Base-by-base conservation (phyloP, 2,113 vertebrate species). In the Clupea harengus region DNA sequence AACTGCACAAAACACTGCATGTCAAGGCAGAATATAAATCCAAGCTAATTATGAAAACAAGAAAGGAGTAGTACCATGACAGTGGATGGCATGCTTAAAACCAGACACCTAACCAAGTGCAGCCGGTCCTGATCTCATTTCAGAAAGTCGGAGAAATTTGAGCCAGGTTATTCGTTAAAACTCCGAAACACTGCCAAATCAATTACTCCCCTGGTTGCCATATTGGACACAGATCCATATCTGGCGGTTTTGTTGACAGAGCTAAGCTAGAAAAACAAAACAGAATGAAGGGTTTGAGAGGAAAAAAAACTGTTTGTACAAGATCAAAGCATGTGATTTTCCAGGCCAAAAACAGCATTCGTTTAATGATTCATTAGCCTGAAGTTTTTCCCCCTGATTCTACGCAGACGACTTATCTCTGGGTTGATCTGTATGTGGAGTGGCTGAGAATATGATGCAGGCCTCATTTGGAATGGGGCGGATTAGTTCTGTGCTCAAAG, bases 311-410 rank as follows among this genome's bases (percentile, higher is more conserved):
- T 90, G 88, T 88, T 93, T 89, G 88, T 64, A 83, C 88, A 85
- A 88, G 92, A 94, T 94, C 92, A 92, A 89, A 91, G 91, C 78
- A 15, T 82, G 25, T 72, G 90, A 87, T 88, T 85, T 85, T 25
- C 85, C 83, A 54, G 82, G 85, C 91, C 91, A 91, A 93, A 91
- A 91, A 87, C 86, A 93, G 90, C 88, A 90, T 86, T 91, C 81
- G 78, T 91, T 85, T 92, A 87, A 81, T 86, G 90, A 91, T 81
- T 47, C 88, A 82, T 57, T 84, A 49, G 57, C 64, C 85, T 45
- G 54, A 15, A 78, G 44, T 89, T 85, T 87, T 72, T 49, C 47
- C 80, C 85, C 52, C 44, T 28, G 28, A 17, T 18, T 78, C 60
- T 49, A 60, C 20, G 52, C 32, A 47, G 81, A 64, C 28, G 39